These are phyloP conservation scores for Xenopus laevis DNA, from an alignment of 2,113 vertebrate species.

Conservation along the genomic window DNA sequence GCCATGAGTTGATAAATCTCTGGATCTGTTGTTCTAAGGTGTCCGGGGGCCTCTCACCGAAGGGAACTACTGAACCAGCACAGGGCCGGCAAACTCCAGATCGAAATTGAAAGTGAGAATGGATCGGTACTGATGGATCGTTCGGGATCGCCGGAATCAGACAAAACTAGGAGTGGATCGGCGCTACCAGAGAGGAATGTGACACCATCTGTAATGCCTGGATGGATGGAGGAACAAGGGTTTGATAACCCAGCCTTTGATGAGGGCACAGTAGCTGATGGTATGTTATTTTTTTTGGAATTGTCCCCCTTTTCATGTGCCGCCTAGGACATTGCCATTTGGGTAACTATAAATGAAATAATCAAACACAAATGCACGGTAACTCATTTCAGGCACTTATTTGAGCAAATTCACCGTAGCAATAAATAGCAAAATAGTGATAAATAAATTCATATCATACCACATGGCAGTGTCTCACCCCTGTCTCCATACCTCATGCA, in stretches of 20 bases:
- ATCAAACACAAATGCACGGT: too few relatives aligned
- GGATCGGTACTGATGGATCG: conserved; percentile 62
- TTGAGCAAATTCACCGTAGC: too few relatives aligned
- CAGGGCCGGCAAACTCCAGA: conserved; percentile 59
- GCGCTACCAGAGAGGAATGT: conserved; percentile 56
- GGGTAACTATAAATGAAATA: too few relatives aligned
- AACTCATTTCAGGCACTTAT: too few relatives aligned
- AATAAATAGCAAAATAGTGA: too few relatives aligned
- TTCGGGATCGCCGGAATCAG: conserved; percentile 55
- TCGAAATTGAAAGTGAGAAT: conserved; percentile 62
- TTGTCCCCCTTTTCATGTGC: neutral
- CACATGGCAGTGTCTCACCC: too few relatives aligned
- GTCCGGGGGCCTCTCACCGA: conserved; percentile 82
- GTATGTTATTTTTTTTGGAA: conserved; percentile 63
- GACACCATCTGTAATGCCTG: conserved; percentile 59
- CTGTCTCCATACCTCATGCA: too few relatives aligned
- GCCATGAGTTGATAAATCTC: neutral
- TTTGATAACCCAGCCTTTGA: conserved; percentile 91
- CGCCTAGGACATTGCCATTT: too few relatives aligned
- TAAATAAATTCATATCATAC: too few relatives aligned
- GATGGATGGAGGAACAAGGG: conserved; percentile 78
- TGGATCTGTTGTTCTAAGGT: conserved; percentile 62
- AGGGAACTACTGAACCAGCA: conserved; percentile 73
- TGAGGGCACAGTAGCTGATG: conserved; percentile 78
- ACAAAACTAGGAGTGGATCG: conserved; percentile 54